A percentile compares a stretch with the other conserved stretches of the same genome.
Conservation (phyloP, 1,140 invertebrate species). For the Eriosoma lanigerum region DNA sequence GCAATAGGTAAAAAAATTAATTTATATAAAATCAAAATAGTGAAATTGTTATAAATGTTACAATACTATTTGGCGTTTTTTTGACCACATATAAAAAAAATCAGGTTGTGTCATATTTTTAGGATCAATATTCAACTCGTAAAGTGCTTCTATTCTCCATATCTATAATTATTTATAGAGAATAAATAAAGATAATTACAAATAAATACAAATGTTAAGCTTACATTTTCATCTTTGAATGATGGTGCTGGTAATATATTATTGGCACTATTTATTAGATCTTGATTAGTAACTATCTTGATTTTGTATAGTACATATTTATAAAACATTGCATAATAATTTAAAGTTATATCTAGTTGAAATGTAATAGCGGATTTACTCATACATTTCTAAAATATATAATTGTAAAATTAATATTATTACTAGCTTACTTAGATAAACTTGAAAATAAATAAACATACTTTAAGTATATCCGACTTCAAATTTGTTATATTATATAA, state of each 20-base stretch:
- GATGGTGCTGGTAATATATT: background rate
- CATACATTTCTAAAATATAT: constrained; percentile 15
- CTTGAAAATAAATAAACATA: background rate
- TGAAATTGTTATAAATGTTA: background rate
- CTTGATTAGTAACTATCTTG: background rate
- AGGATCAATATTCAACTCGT: constrained; percentile 17
- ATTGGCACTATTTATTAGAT: background rate
- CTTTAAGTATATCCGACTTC: background rate
- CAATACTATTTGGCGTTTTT: constrained; percentile 9
- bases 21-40: too few relatives aligned
- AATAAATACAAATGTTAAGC: background rate
- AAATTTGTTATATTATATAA: background rate
- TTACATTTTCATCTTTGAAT: background rate
- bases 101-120: constrained; percentile 15
- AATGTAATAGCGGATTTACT: constrained; percentile 25
- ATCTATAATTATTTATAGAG: background rate
- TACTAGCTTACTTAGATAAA: too few relatives aligned
- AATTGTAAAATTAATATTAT: background rate
- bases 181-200: background rate
- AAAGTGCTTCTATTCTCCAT: constrained; percentile 6
- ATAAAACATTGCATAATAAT: constrained; percentile 30
- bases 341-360: background rate
- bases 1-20: too few relatives aligned
- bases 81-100: constrained; percentile 3
- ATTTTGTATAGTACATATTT: constrained; percentile 20